Evolutionary conservation across 2,113 vertebrate genomes (phyloP), one percentile per base, ranked within the genome.

Genomic region (Boulengeromyrus knoepffleri): DNA sequence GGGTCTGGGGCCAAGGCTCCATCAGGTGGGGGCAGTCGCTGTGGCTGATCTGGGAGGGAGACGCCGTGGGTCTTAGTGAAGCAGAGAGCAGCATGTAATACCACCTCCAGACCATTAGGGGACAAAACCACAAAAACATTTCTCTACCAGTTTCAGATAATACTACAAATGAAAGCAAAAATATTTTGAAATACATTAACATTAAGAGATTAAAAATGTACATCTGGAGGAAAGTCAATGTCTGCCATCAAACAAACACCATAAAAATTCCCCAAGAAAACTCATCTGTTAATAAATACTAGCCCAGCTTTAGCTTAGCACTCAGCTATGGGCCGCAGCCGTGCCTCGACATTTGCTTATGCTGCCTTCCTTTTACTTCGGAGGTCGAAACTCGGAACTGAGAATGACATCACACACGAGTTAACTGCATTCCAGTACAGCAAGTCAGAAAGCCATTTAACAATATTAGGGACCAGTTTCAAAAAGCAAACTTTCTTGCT

Each of bases 1-100:
- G 93, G 42, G 17, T 85, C 92, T 95, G 97, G 90, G 97, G 94
- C 0, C 95, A 95, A 90, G 96, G 95, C 92, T 80, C 74, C 96
- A 93, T 96, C 96, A 86, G 92, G 92, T 49, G 94, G 96, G 91
- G 94, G 53, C 90, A 93, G 94, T 0, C 95, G 95, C 91, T 94
- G 96, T 94, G 98, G 98, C 94, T 99, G 99, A 91, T 96, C 98
- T 99, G 93, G 89, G 91, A 3, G 42, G 56, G 91, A 91, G 1
- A 45, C 94, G 47, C 80, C 45, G 8, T 42, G 2, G 42, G 15
- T 46, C 13, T 42, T 45, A 47, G 80, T 10, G 24, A 15, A 6
- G 31, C 21, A 85, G 42, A 46, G 5, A 2, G 36, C 74, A 80
- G 13, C 36, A 6, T 80, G 74, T 2, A 39, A 13, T 39, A 17